Evolutionary conservation across 2,888 invertebrate species (phyloP), one percentile per base, ranked within the genome.

Genomic region (Euspilapteryx auroguttella): DNA sequence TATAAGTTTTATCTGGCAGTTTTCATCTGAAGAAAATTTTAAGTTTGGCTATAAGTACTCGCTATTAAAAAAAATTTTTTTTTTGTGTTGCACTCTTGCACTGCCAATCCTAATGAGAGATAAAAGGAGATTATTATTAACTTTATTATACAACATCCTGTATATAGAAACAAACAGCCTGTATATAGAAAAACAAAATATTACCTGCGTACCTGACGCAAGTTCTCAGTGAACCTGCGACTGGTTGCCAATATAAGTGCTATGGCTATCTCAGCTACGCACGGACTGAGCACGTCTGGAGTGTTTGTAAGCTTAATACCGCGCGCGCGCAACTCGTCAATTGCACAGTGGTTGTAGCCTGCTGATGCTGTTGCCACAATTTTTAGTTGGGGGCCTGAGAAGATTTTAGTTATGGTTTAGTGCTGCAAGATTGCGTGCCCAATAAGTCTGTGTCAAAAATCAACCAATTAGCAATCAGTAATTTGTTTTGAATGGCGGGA

Each of bases 321-420:
- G 14, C 87, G 77, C 23, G 78, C 76, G 49, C 82, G 86, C 14
- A 94, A 73, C 54, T 86, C 91, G 0, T 78, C 65, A 4, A 89
- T 48, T 49, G 94, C 90, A 35, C 95, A 83, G 45, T 90, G 88
- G 55, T 96, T 92, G 54, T 86, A 85, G 12, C 95, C 95, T 1
- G 92, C 92, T 1, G 94, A 93, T 77, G 88, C 87, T 1, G 92
- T 87, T 1, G 85, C 85, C 4, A 95, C 80, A 0, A 89, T 79
- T 57, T 89, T 89, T 29, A 95, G 54, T 30, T 81, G 78, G 0
- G 85, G 78, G 2, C 91, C 89, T 73, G 42, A n/a, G n/a, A n/a
- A n/a, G n/a, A 20, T 30, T 13, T 2, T 9, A 25, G 7, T 10
- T 12, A 11, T 3, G 12, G 10, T 22, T 22, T 4, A n/a, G 10